Evolutionary conservation across 2,888 invertebrate genomes (phyloP).

Genomic region (Chrysolina haemoptera): DNA sequence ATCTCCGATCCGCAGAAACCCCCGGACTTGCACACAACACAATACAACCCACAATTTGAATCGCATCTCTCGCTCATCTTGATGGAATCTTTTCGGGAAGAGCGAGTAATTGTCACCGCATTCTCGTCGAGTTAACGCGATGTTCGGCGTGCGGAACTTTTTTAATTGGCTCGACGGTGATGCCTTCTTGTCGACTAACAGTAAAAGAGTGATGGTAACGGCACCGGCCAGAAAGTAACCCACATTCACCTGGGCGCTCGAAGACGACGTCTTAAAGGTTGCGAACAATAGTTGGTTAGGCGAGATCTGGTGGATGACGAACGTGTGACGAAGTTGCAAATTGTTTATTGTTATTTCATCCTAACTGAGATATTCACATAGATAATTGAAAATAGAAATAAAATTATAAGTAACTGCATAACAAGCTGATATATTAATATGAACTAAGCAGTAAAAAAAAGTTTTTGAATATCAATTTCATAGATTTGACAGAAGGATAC

Average conservation of each 20-base stretch:
- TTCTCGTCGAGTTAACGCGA: slow-evolving; percentile 22
- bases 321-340: too few species aligned
- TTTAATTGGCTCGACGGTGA: slow-evolving; percentile 30
- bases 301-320: not conserved
- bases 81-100: slow-evolving; percentile 7
- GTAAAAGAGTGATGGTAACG: slow-evolving; percentile 61
- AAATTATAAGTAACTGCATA: too few species aligned
- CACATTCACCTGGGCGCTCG: slow-evolving; percentile 41
- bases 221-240: slow-evolving; percentile 62
- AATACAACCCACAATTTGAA: slow-evolving; percentile 51
- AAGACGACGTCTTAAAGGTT: not conserved
- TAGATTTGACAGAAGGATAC: too few species aligned
- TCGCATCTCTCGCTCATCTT: slow-evolving; percentile 60
- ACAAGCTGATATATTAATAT: too few species aligned
- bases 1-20: slow-evolving; percentile 36
- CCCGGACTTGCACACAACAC: slow-evolving; percentile 35
- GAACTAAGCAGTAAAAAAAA: too few species aligned
- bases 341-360: too few species aligned
- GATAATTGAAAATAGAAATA: too few species aligned
- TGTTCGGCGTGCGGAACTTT: slow-evolving; percentile 32
- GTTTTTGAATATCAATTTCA: too few species aligned
- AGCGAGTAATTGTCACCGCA: slow-evolving; percentile 15
- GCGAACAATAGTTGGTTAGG: not conserved
- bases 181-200: slow-evolving; percentile 52
- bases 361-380: too few species aligned